These are phyloP conservation scores for Zaprionus tsacasi DNA, from an alignment of 1,140 invertebrate species.

Conservation along the genomic window DNA sequence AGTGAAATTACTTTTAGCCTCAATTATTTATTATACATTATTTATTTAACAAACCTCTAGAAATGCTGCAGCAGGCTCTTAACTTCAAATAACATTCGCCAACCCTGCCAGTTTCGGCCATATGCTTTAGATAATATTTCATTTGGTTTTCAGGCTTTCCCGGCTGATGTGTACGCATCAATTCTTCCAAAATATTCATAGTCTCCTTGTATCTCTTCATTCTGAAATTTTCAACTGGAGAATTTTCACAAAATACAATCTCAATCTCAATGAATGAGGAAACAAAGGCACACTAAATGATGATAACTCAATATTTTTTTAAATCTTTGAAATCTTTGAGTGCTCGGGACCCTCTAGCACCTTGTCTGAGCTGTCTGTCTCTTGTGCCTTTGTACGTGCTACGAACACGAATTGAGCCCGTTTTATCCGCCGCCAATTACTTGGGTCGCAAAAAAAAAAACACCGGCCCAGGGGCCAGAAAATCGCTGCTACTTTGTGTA, in stretches of 20 bases:
- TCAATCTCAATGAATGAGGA: not conserved
- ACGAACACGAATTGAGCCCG: constrained; percentile 28
- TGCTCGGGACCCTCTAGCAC: not conserved
- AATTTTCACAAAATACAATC: not conserved
- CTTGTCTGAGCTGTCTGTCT: not conserved
- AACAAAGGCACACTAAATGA: not conserved
- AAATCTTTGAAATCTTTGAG: too few relatives aligned
- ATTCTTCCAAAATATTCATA: not conserved
- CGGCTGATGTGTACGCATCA: not conserved
- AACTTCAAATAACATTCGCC: not conserved
- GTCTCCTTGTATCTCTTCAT: not conserved
- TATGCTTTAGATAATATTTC: not conserved
- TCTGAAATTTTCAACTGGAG: not conserved
- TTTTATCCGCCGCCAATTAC: constrained; percentile 48
- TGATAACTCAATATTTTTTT: not conserved
- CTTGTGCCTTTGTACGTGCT: constrained; percentile 20
- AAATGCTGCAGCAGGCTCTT: not conserved
- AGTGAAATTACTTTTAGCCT: too few relatives aligned
- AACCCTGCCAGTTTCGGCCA: not conserved
- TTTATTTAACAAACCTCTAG: not conserved
- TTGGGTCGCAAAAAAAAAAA: constrained; percentile 20
- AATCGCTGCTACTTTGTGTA: constrained; percentile 30
- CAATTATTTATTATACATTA: too few relatives aligned
- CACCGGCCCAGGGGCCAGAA: constrained; percentile 45
- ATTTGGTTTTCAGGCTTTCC: not conserved